A percentile compares a stretch with the other conserved stretches of the same genome.
These are phyloP conservation scores for Felis catus DNA, from an alignment of 2,113 vertebrate species.

Conservation along the genomic window DNA sequence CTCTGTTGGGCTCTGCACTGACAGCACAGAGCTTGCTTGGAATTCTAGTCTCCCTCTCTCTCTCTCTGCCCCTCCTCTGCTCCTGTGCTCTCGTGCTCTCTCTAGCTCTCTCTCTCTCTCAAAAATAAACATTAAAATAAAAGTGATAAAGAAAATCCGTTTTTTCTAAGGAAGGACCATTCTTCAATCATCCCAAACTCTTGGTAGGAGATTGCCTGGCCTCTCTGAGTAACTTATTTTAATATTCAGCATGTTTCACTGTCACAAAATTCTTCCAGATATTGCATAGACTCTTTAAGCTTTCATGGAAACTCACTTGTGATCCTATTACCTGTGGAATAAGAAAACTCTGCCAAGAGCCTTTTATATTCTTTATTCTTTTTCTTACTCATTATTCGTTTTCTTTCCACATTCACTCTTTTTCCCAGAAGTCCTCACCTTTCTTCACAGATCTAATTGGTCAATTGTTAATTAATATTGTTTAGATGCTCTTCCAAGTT, in stretches of 20 bases:
- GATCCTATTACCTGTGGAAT: neutral
- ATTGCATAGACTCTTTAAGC: neutral
- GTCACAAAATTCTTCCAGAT: slow-evolving; percentile 10
- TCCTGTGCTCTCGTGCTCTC: no score
- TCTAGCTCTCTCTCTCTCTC: no score
- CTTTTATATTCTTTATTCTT: neutral
- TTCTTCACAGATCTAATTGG: neutral
- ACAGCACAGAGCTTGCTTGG: no score
- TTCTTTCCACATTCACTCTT: neutral
- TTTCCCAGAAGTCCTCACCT: neutral
- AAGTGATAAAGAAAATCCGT: neutral
- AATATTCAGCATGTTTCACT: neutral
- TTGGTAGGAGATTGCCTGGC: neutral
- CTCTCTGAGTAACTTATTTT: neutral
- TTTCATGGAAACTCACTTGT: neutral
- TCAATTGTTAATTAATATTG: neutral
- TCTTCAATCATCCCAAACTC: neutral
- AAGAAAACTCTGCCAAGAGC: neutral
- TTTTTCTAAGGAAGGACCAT: neutral
- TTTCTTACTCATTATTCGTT: neutral
- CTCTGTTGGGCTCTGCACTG: no score
- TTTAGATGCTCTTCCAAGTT: neutral
- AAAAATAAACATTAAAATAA: no score
- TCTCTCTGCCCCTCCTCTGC: no score
- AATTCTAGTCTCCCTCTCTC: no score